Evolutionary conservation across 2,888 invertebrate species (phyloP).

Genomic region (Conchocele bisecta): DNA sequence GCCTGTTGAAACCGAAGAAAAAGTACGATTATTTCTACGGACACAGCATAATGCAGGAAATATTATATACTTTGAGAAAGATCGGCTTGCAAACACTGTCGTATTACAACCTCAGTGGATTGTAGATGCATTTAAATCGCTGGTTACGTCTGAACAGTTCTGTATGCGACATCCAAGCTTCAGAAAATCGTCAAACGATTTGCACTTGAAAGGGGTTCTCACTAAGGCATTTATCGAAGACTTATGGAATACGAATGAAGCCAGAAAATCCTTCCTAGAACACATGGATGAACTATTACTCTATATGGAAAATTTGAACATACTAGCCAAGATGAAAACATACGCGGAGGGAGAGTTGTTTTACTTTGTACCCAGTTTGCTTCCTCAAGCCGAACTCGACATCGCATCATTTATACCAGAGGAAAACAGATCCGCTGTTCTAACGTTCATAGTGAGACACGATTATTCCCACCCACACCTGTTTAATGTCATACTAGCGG

Average conservation of each 20-base stretch:
- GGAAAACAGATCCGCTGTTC: too few species aligned
- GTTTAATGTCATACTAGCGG: too few species aligned
- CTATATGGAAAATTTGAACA: background rate
- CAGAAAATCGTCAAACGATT: background rate
- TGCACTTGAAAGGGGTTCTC: background rate
- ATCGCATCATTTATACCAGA: too few species aligned
- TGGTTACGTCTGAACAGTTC: background rate
- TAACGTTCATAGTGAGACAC: too few species aligned
- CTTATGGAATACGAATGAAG: background rate
- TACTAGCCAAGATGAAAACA: too few species aligned
- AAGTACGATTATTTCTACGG: slow-evolving; percentile 3
- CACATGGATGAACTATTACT: background rate
- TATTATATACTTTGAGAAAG: slow-evolving; percentile 8
- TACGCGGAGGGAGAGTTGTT: background rate
- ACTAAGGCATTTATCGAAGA: background rate
- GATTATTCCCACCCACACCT: too few species aligned
- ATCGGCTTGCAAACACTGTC: background rate
- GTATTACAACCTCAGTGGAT: background rate
- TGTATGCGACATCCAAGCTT: background rate
- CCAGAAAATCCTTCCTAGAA: background rate
- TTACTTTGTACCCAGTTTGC: background rate
- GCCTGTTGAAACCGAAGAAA: background rate
- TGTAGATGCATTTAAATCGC: slow-evolving; percentile 12
- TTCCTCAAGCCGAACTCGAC: background rate
- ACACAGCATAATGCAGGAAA: slow-evolving; percentile 6